Base-by-base conservation (phyloP, 2,888 invertebrate species). In the Drymonia ruficornis region DNA sequence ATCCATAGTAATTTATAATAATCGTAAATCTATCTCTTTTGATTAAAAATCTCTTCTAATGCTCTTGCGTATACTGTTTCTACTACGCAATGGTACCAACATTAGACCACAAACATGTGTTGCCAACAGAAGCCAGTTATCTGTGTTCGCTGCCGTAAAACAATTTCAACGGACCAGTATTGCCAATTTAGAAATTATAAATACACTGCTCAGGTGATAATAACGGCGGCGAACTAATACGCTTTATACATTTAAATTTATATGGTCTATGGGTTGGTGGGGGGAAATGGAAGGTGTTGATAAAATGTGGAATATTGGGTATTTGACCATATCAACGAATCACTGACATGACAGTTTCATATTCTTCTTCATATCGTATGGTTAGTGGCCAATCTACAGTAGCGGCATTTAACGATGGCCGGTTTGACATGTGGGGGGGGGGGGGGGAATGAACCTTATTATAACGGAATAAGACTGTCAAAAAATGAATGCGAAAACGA, bases 181-280 rank as follows among this genome's bases (percentile, higher is more conserved):
- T 69, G 68, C 69, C 70, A 65, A 71, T 57, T 72, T 69, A 69
- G 65, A 61, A 67, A 56, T 60, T 38, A 53, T 61, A 55, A 56
- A 67, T 65, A 67, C 57, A 61, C 58, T 65, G 70, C 72, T 70
- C 72, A 74, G 60, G 72, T 70, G 72, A 72, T 74, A 78, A 69
- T 77, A 82, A 75, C 80, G 88, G 89, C 88, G 84, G 89, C 73
- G 69, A 70, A 77, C 71, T 7, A 73, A 70, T 79, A 89, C 87
- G 89, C 88, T 83, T 80, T 83, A 87, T 59, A 60, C 60, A 60
- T 56, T 59, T 68, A 60, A 74, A 74, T 78, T 76, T 65, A 66
- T 63, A 72, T 69, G 73, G 73, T 76, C 74, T 72, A 53, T 52
- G n/a, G n/a, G 36, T n/a, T 36, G 36, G 36, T 36, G 36, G n/a